phyloP scores from a whole-genome alignment of 2,113 vertebrate genomes.

The Nibea coibor region DNA sequence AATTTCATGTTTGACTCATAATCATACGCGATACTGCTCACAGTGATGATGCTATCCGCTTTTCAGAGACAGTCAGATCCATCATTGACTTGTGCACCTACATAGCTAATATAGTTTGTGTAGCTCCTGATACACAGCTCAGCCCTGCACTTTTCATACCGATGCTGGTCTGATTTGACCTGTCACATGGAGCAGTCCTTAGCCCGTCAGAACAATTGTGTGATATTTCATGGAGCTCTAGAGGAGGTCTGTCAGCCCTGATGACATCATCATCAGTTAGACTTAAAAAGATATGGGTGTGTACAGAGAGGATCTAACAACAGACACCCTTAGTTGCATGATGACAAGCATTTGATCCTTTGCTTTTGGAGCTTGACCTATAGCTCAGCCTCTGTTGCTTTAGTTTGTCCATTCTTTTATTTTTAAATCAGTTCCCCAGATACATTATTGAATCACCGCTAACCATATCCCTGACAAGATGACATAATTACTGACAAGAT shows the following conservation, averaged over 20 bases:
- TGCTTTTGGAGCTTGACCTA: no score
- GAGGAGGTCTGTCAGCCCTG: neutral
- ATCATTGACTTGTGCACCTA: neutral
- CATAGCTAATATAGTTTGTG: neutral
- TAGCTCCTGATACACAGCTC: neutral
- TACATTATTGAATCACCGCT: no score
- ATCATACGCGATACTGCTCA: neutral
- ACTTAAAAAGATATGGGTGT: neutral
- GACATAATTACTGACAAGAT: no score
- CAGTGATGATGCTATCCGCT: neutral
- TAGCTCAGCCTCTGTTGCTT: no score
- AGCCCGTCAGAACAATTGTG: neutral
- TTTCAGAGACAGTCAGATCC: neutral
- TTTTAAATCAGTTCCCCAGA: no score
- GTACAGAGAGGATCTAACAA: neutral
- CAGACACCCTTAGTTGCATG: no score
- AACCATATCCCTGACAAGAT: no score
- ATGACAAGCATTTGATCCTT: no score
- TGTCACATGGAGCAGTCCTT: neutral
- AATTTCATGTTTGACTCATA: slow-evolving; percentile 2
- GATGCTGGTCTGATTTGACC: neutral
- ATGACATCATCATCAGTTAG: neutral
- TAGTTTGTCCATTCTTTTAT: no score
- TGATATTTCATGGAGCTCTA: no score
- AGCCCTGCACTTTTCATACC: neutral